Evolutionary conservation across 2,888 invertebrate genomes (phyloP).

Genomic region (Cephus spinipes): DNA sequence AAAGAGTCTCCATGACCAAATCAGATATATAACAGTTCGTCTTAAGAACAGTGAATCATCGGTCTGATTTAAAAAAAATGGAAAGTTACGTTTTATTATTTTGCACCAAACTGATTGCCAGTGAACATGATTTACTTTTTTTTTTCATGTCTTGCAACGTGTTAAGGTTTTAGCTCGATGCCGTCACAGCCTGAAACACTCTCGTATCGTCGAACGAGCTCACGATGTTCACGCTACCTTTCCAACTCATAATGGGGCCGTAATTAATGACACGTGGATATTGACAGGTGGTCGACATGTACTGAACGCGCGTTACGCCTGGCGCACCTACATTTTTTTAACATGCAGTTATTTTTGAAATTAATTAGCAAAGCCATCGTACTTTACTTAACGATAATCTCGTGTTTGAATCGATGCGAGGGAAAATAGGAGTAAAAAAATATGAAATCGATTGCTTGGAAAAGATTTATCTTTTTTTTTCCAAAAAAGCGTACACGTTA

Average conservation of each 20-base stretch:
- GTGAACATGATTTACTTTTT: not conserved
- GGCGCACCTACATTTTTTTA: conserved; percentile 21
- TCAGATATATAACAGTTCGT: not conserved
- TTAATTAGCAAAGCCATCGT: conserved; percentile 33
- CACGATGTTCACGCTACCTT: conserved; percentile 6
- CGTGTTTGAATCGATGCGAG: not conserved
- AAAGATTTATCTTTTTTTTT: conserved; percentile 54
- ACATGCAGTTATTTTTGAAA: conserved; percentile 31
- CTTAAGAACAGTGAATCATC: not conserved
- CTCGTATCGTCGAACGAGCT: not conserved
- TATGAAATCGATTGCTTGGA: conserved; percentile 44
- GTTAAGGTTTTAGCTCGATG: not conserved
- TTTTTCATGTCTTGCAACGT: not conserved
- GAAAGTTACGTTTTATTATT: not conserved
- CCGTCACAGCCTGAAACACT: conserved; percentile 9
- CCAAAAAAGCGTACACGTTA: conserved; percentile 62
- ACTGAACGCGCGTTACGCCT: conserved; percentile 39
- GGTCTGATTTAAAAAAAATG: not conserved
- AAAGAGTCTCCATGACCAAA: not conserved
- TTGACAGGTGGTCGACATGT: conserved; percentile 46
- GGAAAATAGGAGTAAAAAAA: not conserved
- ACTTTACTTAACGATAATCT: not conserved
- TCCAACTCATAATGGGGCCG: conserved; percentile 51
- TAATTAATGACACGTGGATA: conserved; percentile 56
- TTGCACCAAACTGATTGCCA: not conserved